Base-by-base conservation (phyloP, 2,797 vertebrate species). In the Mastacembelus armatus region DNA sequence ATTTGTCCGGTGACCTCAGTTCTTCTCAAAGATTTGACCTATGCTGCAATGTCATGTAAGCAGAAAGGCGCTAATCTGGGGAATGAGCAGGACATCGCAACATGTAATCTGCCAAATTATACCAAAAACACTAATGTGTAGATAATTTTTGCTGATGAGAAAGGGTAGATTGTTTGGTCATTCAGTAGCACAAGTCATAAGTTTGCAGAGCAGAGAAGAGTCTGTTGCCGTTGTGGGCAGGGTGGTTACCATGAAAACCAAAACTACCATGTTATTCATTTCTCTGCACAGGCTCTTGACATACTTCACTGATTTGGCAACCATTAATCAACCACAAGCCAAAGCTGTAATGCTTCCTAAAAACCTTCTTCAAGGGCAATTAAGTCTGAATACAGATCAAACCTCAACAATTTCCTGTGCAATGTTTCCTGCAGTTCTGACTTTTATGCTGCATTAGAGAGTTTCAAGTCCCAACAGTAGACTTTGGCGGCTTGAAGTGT, bases 1-100 rank as follows among this genome's bases (percentile, higher is more conserved):
- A 78, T 74, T 68, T 66, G 65, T 85, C 75, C 73, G 71, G 77
- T 80, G 73, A 86, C 77, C 65, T 84, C 33, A 18, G 55, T 74
- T 81, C 59, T 74, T 73, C 30, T 56, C 35, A 57, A 64, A 66
- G 79, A 62, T 78, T 76, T 66, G 79, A 85, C 70, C 71, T 40
- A 32, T 35, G 48, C 4, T 1, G 42, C 1, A 10, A 71, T 62
- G 63, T 58, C 63, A 51, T 44, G 32, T 18, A 48, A 43, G 27
- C 42, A 58, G 61, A 47, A 79, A 72, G 35, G 40, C n/a, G 52
- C 50, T 71, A 44, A 61, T 59, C 51, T 47, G 47, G 32, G 47
- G 48, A 32, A 47, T 78, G 49, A n/a, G 7, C 51, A 35, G 11
- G 27, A 33, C 24, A 60, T 10, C 16, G 69, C 58, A 32, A 29